Conservation (phyloP, 2,888 invertebrate genomes). For the Drosophila mercatorum region DNA sequence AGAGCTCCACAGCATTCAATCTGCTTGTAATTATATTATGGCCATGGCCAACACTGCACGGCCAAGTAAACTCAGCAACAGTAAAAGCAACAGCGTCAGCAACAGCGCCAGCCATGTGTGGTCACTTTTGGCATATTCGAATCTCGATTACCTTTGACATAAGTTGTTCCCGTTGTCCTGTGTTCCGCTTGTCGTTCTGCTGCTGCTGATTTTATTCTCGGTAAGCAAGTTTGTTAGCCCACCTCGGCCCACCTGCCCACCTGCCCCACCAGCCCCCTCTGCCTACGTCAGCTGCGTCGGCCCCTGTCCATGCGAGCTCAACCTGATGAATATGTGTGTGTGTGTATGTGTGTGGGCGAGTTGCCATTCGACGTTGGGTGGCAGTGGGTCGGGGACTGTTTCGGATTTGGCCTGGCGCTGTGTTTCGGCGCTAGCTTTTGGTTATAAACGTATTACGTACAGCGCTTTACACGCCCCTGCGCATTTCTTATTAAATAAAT, state of each 20-base stretch:
- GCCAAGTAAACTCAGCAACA: too few species aligned
- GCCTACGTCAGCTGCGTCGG: slow-evolving; percentile 46
- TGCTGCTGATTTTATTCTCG: slow-evolving; percentile 4
- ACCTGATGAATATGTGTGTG: slow-evolving; percentile 24
- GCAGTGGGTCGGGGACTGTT: neutral
- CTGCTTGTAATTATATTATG: neutral
- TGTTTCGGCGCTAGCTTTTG: slow-evolving; percentile 41
- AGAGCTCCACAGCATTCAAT: neutral
- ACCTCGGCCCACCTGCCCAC: neutral
- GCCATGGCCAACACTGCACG: neutral
- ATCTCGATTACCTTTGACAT: slow-evolving; percentile 2
- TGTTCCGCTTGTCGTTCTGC: neutral
- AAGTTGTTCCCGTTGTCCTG: slow-evolving; percentile 1
- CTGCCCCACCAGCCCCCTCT: slow-evolving; percentile 1
- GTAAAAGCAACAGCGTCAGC: too few species aligned
- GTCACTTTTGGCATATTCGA: neutral
- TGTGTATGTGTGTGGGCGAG: slow-evolving; percentile 12
- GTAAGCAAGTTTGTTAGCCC: slow-evolving; percentile 39
- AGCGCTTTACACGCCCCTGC: slow-evolving; percentile 52
- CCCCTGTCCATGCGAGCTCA: slow-evolving; percentile 36
- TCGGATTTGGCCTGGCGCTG: slow-evolving; percentile 17
- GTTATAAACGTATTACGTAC: slow-evolving; percentile 53
- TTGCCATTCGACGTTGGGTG: neutral
- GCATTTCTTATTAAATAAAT: slow-evolving; percentile 67
- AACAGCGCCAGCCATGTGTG: neutral